Evolutionary conservation across 2,888 invertebrate species (phyloP), one percentile per base, ranked within the genome.

Genomic region (Embidobia sp.): DNA sequence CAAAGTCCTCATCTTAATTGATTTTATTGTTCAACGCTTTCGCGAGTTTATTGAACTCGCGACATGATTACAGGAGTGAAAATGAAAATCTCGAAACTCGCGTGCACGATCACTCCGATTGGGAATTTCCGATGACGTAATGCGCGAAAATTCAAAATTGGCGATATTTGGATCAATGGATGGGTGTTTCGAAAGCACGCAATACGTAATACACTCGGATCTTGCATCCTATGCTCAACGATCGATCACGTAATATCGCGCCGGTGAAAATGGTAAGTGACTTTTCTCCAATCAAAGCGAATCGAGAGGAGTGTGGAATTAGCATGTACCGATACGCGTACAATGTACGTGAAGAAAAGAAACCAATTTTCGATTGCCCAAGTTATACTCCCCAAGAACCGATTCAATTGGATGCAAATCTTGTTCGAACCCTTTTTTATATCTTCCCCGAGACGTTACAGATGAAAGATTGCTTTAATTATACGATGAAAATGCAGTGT

Each of bases 221-320:
- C 55, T 61, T 72, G 37, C 48, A 48, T 61, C 48, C 46, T 37
- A 16, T 37, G 16, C 59, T 19, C 59, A n/a, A 49, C 33, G 33
- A 49, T 11, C 10, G 49, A 64, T 73, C 73, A 73, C 73, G 73
- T 73, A 73, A 73, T 44, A 49, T 22, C 10, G 3, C 61, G 33
- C 15, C 40, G 15, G 64, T 64, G 73, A 73, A 73, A 73, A 73
- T 73, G 48, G 64, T 35, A 64, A 64, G 49, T 19, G 42, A 42
- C 64, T 73, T 73, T 73, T 73, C 64, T 57, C 73, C 64, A 33
- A 29, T 59, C 73, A 15, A 40, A 48, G 31, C 40, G 42, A 16
- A 22, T 42, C 37, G 26, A 40, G 55, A 55, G 27, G 48, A 40
- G 29, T 35, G 63, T 63, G 55, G 40, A 72, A 72, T 72, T 53